Conservation (phyloP, 1,140 invertebrate genomes). For the Meloidogyne chitwoodi region DNA sequence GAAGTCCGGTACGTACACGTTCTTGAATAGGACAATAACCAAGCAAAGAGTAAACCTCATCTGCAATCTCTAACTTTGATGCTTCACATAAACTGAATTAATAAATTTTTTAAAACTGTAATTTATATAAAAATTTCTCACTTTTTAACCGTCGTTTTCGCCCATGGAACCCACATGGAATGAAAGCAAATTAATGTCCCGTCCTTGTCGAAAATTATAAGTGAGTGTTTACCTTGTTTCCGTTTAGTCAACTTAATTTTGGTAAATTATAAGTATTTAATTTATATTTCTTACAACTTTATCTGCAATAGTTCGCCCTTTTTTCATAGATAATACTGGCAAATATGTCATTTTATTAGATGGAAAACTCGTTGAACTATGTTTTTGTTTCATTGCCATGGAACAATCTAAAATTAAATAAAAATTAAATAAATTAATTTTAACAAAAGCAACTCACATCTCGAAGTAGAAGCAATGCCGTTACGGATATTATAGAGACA, state of each 20-base stretch:
- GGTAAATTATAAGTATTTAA: not conserved
- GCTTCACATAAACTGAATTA: conserved; percentile 40
- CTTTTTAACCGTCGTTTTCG: conserved; percentile 57
- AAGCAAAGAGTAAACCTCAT: conserved; percentile 61
- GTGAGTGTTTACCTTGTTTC: conserved; percentile 1
- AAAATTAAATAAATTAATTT: not conserved
- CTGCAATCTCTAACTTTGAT: conserved; percentile 35
- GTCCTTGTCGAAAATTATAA: conserved; percentile 65
- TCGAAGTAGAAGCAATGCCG: not conserved
- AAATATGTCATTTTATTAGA: not conserved
- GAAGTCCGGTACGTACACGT: conserved; percentile 61
- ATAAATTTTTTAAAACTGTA: conserved; percentile 7
- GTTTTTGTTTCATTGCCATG: not conserved
- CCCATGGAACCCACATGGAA: conserved; percentile 64
- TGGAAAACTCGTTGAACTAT: not conserved
- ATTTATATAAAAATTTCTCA: conserved; percentile 20
- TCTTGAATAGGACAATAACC: conserved; percentile 60
- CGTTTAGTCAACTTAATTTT: not conserved
- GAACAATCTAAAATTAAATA: not conserved
- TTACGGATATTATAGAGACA: not conserved
- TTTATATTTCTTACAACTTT: not conserved
- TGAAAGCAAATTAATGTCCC: conserved; percentile 65
- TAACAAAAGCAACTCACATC: not conserved
- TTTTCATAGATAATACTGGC: not conserved
- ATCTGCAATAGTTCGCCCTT: not conserved